Evolutionary conservation across 2,113 vertebrate species (phyloP).

Genomic region (Chaenogobius annularis): DNA sequence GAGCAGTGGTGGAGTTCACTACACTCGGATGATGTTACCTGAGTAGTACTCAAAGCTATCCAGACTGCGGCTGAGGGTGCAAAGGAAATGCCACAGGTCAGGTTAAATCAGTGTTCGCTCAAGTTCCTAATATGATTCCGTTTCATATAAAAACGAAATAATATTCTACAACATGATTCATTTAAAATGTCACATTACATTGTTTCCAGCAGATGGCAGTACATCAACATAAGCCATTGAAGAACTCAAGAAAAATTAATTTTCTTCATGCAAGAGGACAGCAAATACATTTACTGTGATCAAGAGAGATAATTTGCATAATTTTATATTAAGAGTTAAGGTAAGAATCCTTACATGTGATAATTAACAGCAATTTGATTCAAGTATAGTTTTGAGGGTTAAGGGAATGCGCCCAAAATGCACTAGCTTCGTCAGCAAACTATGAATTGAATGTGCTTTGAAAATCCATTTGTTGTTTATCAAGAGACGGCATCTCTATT

Average conservation of each 20-base stretch:
- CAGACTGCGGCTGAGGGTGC: conserved; percentile 78
- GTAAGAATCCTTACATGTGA: no score
- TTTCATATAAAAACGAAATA: background rate
- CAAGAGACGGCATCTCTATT: conserved; percentile 30
- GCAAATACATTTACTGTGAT: background rate
- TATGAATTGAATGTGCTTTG: background rate
- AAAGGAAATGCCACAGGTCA: conserved; percentile 69
- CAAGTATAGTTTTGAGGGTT: background rate
- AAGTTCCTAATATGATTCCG: background rate
- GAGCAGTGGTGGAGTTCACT: conserved; percentile 40
- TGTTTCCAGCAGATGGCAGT: conserved; percentile 55
- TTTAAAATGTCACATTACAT: background rate
- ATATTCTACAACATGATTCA: background rate
- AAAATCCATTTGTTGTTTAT: background rate
- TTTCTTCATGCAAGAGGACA: background rate
- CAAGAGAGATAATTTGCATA: background rate
- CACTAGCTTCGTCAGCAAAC: background rate
- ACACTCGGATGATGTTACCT: conserved; percentile 72
- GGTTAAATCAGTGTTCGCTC: conserved; percentile 22
- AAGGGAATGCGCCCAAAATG: background rate
- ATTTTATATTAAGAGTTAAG: no score
- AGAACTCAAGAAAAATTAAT: background rate
- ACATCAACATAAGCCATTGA: background rate
- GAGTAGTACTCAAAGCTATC: conserved; percentile 82
- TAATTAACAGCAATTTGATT: no score